These are phyloP conservation scores for Gobio gobio DNA, from an alignment of 2,113 vertebrate genomes.

Conservation along the genomic window DNA sequence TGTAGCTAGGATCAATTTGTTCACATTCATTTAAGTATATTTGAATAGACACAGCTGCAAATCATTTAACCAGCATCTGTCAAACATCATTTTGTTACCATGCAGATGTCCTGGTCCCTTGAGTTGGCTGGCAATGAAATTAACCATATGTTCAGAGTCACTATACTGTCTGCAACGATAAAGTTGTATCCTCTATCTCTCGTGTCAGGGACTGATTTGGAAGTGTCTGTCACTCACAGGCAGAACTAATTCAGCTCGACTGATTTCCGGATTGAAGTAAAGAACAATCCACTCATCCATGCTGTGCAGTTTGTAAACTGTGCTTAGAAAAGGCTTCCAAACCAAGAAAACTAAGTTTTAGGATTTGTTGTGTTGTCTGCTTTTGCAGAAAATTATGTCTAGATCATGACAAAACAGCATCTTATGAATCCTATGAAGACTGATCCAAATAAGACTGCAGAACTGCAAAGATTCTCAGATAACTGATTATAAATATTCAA, in stretches of 20 bases:
- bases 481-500: no score
- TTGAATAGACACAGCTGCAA: slow-evolving; percentile 17
- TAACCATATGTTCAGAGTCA: neutral
- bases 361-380: no score
- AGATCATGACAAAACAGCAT: no score
- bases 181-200: neutral
- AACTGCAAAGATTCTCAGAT: no score
- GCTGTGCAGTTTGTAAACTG: neutral
- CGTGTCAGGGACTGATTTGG: neutral
- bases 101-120: slow-evolving; percentile 4
- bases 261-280: neutral
- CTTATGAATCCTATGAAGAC: no score
- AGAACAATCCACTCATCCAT: neutral
- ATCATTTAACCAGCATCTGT: slow-evolving; percentile 10
- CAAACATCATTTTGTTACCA: neutral
- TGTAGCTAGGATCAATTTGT: neutral
- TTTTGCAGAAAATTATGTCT: no score
- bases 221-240: neutral
- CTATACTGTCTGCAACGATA: neutral
- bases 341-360: neutral
- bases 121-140: neutral
- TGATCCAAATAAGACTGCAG: no score
- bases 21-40: neutral
- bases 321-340: neutral
- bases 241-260: neutral